A percentile compares a stretch with the other conserved stretches of the same genome.
Conservation (phyloP, 2,113 vertebrate species). For the Anas platyrhynchos region DNA sequence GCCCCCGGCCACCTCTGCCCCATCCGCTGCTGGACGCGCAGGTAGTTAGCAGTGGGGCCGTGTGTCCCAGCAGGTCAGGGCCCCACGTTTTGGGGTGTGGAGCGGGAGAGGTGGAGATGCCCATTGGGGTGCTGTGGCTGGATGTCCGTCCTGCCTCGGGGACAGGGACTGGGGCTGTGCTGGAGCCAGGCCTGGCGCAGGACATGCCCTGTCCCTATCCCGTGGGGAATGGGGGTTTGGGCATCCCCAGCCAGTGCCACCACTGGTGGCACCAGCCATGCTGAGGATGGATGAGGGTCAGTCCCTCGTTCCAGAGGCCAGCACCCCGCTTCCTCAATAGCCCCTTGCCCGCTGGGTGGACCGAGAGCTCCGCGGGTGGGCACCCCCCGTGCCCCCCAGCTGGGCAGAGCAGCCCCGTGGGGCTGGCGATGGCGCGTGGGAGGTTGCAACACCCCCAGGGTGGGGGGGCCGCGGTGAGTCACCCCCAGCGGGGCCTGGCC, state of each 20-base stretch:
- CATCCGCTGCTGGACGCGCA: not conserved
- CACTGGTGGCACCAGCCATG: not conserved
- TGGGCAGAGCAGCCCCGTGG: not conserved
- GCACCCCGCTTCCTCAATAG: not conserved
- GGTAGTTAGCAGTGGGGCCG: not conserved
- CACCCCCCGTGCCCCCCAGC: not conserved
- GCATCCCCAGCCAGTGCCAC: not conserved
- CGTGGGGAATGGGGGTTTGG: fast-evolving
- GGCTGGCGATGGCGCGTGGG: not conserved
- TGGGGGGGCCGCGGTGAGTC: conserved; percentile 39
- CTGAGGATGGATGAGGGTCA: not conserved
- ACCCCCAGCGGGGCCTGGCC: conserved; percentile 29
- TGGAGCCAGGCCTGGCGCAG: not conserved
- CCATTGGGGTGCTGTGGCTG: not conserved
- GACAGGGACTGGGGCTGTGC: not conserved
- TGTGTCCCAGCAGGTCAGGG: not conserved
- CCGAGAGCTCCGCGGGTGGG: not conserved
- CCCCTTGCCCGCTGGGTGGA: too few relatives aligned
- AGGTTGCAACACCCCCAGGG: conserved; percentile 55
- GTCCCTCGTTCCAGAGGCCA: not conserved
- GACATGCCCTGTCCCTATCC: too few relatives aligned
- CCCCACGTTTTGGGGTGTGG: fast-evolving
- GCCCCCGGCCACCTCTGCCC: not conserved
- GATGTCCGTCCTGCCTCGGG: not conserved
- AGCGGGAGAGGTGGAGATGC: not conserved